These are phyloP conservation scores for Holacanthus passer DNA, from an alignment of 2,113 vertebrate genomes.

Conservation along the genomic window DNA sequence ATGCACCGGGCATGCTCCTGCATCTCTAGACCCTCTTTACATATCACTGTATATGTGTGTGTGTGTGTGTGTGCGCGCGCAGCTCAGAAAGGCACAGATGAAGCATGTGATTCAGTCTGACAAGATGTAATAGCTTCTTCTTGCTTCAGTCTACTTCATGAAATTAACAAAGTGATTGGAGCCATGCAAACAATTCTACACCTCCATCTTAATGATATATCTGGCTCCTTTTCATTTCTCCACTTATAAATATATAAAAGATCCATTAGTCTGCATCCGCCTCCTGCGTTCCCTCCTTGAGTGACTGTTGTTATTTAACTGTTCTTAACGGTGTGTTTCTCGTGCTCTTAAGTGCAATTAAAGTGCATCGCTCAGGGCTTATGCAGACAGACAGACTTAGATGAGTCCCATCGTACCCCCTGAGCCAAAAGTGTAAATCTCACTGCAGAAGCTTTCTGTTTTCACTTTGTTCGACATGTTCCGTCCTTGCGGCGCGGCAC, in stretches of 20 bases:
- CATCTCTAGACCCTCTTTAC: constrained; percentile 71
- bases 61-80: constrained; percentile 39
- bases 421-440: constrained; percentile 61
- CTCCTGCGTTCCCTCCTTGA: constrained; percentile 24
- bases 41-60: constrained; percentile 18
- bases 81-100: constrained; percentile 14
- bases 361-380: constrained; percentile 49
- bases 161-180: constrained; percentile 35
- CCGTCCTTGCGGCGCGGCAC: constrained; percentile 7
- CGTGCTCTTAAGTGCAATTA: constrained; percentile 53
- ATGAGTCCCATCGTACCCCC: constrained; percentile 47
- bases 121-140: constrained; percentile 23
- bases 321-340: constrained; percentile 43
- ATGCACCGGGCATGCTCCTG: constrained; percentile 69
- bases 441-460: constrained; percentile 18
- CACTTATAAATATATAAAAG: constrained; percentile 55
- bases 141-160: constrained; percentile 12
- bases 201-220: constrained; percentile 21
- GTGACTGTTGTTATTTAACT: constrained; percentile 55
- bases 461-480: constrained; percentile 43
- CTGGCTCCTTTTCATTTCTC: constrained; percentile 24
- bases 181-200: background rate
- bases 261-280: constrained; percentile 38
- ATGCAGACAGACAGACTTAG: constrained; percentile 54
- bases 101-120: constrained; percentile 24